Conservation (phyloP, 1,140 invertebrate genomes). For the Drosophila chauvacae region DNA sequence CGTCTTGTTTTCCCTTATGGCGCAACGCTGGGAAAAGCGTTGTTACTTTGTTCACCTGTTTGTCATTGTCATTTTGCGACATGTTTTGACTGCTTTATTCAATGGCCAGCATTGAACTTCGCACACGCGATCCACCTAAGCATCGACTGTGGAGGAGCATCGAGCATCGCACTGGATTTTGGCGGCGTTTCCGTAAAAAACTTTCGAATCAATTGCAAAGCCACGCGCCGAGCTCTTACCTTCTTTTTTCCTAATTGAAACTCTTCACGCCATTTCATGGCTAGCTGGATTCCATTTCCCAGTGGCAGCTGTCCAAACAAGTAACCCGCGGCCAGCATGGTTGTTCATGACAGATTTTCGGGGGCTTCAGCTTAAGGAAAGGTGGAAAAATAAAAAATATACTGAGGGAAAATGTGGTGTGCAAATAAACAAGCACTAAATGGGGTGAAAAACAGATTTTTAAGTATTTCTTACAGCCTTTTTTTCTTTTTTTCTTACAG, state of each 20-base stretch:
- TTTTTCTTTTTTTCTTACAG: neutral
- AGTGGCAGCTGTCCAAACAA: constrained; percentile 68
- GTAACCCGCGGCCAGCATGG: constrained; percentile 36
- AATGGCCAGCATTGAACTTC: constrained; percentile 64
- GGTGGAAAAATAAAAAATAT: constrained; percentile 5
- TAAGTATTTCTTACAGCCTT: too few relatives aligned
- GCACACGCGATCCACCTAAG: constrained; percentile 26
- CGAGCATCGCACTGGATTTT: constrained; percentile 1
- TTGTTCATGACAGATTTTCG: constrained; percentile 20
- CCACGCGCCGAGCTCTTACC: constrained; percentile 25
- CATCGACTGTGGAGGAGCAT: constrained; percentile 15
- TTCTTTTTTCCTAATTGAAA: constrained; percentile 49
- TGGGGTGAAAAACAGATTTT: neutral
- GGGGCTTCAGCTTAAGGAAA: neutral
- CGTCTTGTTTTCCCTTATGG: neutral
- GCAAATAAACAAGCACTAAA: neutral
- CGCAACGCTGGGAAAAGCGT: neutral
- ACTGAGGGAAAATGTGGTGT: neutral
- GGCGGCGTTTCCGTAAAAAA: constrained; percentile 34
- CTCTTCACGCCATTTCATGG: constrained; percentile 41
- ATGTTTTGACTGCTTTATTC: constrained; percentile 74
- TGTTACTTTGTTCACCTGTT: constrained; percentile 35
- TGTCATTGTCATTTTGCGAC: constrained; percentile 66
- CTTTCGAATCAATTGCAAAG: constrained; percentile 39
- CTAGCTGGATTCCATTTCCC: constrained; percentile 18